Conservation (phyloP, 2,888 invertebrate genomes). For the Stenodema calcarata region DNA sequence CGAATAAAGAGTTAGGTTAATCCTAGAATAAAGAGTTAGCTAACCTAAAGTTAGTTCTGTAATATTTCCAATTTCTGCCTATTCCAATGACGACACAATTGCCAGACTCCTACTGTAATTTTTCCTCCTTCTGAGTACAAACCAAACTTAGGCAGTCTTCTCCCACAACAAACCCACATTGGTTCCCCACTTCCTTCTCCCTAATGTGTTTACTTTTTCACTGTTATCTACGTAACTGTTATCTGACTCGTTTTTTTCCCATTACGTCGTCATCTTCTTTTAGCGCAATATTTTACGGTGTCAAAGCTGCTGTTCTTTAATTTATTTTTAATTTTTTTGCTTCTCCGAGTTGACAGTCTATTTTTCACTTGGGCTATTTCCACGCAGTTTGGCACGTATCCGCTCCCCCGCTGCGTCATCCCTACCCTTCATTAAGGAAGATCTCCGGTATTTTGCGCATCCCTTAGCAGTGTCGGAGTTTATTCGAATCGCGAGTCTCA, state of each 20-base stretch:
- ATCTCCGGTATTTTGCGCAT: background rate
- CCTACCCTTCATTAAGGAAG: background rate
- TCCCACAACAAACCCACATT: too few relatives aligned
- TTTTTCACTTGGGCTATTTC: background rate
- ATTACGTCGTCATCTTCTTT: background rate
- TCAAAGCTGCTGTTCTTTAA: background rate
- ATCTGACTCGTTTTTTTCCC: background rate
- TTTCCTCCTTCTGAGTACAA: too few relatives aligned
- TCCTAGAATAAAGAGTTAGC: too few relatives aligned
- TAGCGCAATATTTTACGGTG: background rate
- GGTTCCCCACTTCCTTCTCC: background rate
- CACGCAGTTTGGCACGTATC: conserved; percentile 14
- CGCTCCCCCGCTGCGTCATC: conserved; percentile 9
- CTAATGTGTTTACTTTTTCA: background rate
- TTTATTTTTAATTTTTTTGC: background rate
- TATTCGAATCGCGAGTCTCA: background rate
- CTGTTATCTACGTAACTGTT: background rate
- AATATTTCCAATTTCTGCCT: too few relatives aligned
- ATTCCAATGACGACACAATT: too few relatives aligned
- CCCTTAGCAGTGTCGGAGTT: background rate
- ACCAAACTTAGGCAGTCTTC: too few relatives aligned
- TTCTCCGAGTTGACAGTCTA: background rate
- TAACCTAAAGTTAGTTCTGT: too few relatives aligned
- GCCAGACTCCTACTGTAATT: too few relatives aligned
- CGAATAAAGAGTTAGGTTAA: too few relatives aligned